phyloP scores from a whole-genome alignment of 2,113 vertebrate genomes.

The Pteropus alecto region DNA sequence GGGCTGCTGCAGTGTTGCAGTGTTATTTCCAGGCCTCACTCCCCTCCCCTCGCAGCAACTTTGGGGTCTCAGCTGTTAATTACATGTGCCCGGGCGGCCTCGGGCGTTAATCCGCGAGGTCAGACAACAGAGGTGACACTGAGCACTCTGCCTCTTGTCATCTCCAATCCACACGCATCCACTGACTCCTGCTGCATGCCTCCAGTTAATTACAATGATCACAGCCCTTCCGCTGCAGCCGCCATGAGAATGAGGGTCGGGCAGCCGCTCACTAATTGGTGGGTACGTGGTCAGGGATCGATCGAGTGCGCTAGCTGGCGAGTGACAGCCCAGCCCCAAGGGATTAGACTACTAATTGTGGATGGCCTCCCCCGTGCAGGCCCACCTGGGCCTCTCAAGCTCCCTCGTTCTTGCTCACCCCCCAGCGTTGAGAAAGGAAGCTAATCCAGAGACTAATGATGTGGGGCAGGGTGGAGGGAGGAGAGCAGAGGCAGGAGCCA shows the following conservation, averaged over 20 bases:
- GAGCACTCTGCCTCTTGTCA: constrained; percentile 77
- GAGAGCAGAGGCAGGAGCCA: background rate
- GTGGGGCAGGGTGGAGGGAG: fast-evolving
- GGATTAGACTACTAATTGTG: constrained; percentile 93
- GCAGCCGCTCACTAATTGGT: constrained; percentile 89
- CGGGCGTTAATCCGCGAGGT: constrained; percentile 69
- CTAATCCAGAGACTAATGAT: constrained; percentile 54
- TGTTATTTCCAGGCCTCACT: background rate
- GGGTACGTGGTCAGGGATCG: constrained; percentile 88
- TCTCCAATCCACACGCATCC: constrained; percentile 78
- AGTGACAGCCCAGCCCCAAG: constrained; percentile 83
- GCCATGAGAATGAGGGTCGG: constrained; percentile 81
- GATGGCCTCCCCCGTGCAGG: constrained; percentile 88
- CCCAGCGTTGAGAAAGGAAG: constrained; percentile 44
- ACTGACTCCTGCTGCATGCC: constrained; percentile 80
- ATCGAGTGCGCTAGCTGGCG: constrained; percentile 87
- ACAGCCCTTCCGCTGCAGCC: constrained; percentile 75
- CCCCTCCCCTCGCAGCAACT: background rate
- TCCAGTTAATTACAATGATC: constrained; percentile 85
- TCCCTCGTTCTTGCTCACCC: background rate
- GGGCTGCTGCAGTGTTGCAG: fast-evolving
- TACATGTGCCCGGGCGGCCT: constrained; percentile 76
- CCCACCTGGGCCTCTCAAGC: constrained; percentile 81
- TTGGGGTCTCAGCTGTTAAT: constrained; percentile 83
- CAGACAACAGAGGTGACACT: constrained; percentile 82